Evolutionary conservation across 2,797 vertebrate genomes (phyloP).

Genomic region (Paedocypris micromegethes): DNA sequence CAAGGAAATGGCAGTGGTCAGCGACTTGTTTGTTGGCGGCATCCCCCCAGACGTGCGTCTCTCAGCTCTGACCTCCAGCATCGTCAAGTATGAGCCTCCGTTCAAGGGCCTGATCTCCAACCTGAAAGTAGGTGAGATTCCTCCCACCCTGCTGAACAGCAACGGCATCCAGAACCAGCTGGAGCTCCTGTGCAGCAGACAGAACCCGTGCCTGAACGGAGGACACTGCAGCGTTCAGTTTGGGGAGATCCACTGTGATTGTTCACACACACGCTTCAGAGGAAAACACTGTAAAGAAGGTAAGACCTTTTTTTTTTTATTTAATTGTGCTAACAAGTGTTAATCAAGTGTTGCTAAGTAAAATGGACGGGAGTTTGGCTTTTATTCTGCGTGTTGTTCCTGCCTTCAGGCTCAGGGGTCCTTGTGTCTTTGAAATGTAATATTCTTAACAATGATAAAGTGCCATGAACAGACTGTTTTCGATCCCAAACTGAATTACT

Average conservation of each 20-base stretch:
- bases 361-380: no score
- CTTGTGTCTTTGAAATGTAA: no score
- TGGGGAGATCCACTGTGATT: slow-evolving; percentile 85
- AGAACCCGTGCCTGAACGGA: slow-evolving; percentile 88
- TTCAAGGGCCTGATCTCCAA: slow-evolving; percentile 86
- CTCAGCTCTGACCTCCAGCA: slow-evolving; percentile 86
- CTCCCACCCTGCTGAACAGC: slow-evolving; percentile 81
- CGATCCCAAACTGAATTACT: no score
- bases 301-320: slow-evolving; percentile 57
- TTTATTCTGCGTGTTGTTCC: no score
- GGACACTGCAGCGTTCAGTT: slow-evolving; percentile 76
- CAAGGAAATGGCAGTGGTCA: slow-evolving; percentile 88
- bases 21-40: slow-evolving; percentile 91
- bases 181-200: slow-evolving; percentile 77
- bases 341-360: no score
- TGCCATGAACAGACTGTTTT: no score
- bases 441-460: no score
- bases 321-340: background rate
- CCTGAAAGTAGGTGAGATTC: slow-evolving; percentile 84
- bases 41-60: slow-evolving; percentile 88
- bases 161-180: slow-evolving; percentile 83
- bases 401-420: no score
- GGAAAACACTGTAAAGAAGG: slow-evolving; percentile 93
- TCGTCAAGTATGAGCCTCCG: slow-evolving; percentile 88
- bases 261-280: slow-evolving; percentile 81